phyloP scores from a whole-genome alignment of 2,113 vertebrate genomes.

The Speoplatyrhinus poulsoni region DNA sequence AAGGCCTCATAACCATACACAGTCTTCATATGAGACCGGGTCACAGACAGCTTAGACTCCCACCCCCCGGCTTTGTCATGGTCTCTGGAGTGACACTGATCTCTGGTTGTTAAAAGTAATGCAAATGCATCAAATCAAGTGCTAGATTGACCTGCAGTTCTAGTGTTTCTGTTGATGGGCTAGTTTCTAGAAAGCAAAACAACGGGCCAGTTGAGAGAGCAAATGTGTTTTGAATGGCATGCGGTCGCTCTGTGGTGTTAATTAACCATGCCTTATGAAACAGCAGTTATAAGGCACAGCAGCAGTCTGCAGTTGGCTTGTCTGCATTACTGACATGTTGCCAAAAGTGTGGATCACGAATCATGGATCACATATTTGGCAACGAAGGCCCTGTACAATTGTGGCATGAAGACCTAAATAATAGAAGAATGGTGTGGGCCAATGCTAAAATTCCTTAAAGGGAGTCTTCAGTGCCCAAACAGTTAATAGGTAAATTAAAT shows the following conservation, averaged over 20 bases:
- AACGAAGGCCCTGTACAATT: too few relatives aligned
- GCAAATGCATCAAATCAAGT: too few relatives aligned
- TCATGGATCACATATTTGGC: too few relatives aligned
- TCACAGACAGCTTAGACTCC: conserved; percentile 47
- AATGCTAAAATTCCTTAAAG: too few relatives aligned
- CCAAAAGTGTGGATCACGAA: too few relatives aligned
- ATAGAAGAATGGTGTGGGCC: too few relatives aligned
- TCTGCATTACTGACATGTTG: too few relatives aligned
- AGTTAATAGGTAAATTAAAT: too few relatives aligned
- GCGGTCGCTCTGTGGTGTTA: conserved; percentile 34
- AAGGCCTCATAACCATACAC: conserved; percentile 58
- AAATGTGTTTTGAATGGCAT: conserved; percentile 26
- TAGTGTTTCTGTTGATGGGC: background rate
- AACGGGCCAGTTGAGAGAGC: conserved; percentile 13
- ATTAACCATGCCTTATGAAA: conserved; percentile 43
- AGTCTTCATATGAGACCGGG: conserved; percentile 33
- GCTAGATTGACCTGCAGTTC: background rate
- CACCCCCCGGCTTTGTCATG: conserved; percentile 17
- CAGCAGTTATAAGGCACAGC: conserved; percentile 4
- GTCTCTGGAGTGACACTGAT: conserved; percentile 50
- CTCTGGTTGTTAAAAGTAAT: conserved; percentile 28
- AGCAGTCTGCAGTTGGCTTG: too few relatives aligned
- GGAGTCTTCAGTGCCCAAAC: too few relatives aligned
- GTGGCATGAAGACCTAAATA: too few relatives aligned
- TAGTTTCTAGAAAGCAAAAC: conserved; percentile 23